These are phyloP conservation scores for Palythoa grandiflora DNA, from an alignment of 92 coral and sea anemone genomes.

Conservation along the genomic window DNA sequence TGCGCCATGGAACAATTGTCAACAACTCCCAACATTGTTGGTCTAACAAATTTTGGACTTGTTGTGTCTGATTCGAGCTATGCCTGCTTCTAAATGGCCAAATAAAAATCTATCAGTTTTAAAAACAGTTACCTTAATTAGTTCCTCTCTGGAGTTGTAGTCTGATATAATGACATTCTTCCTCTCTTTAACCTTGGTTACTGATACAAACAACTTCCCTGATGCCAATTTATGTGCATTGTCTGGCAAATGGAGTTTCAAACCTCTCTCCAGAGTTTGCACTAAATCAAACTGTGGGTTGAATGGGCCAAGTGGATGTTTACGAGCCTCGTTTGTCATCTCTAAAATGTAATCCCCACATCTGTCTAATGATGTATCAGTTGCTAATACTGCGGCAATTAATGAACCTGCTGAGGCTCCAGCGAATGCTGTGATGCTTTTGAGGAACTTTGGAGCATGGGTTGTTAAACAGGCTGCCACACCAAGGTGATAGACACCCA, in stretches of 20 bases:
- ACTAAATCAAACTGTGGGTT: conserved; percentile 96
- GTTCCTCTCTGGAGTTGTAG: conserved; percentile 88
- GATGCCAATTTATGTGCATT: conserved; percentile 85
- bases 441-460: conserved; percentile 86
- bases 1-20: too few relatives aligned
- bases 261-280: conserved; percentile 74
- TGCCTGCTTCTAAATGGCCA: too few relatives aligned
- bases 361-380: conserved; percentile 85
- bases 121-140: conserved; percentile 77
- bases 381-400: conserved; percentile 91
- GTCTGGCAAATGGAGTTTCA: conserved; percentile 74
- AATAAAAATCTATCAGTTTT: background rate
- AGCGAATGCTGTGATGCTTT: conserved; percentile 84
- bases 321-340: conserved; percentile 82
- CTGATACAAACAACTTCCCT: conserved; percentile 86
- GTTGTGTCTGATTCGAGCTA: too few relatives aligned
- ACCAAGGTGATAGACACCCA: conserved; percentile 95
- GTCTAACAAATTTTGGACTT: too few relatives aligned
- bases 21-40: too few relatives aligned
- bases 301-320: conserved; percentile 87
- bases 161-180: conserved; percentile 88
- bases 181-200: conserved; percentile 86
- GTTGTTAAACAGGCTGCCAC: conserved; percentile 82
- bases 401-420: conserved; percentile 99
- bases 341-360: conserved; percentile 83